Base-by-base conservation (phyloP, 2,888 invertebrate genomes). In the Syrista parreyssii region DNA sequence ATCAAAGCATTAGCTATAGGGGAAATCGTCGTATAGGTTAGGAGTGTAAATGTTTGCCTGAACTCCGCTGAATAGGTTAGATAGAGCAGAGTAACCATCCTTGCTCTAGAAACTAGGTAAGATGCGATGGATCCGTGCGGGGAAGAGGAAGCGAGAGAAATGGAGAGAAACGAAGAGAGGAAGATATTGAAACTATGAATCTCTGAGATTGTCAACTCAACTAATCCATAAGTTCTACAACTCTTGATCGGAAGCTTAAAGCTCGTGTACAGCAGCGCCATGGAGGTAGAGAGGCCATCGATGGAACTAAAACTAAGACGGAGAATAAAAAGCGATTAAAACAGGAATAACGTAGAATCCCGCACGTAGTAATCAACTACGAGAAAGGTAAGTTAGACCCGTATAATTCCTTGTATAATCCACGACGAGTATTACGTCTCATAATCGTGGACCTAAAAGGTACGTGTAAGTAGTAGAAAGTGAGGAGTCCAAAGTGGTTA, bases 31-130 rank as follows among this genome's bases (percentile, higher is more conserved):
- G 74, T 82, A 78, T 79, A 83, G 80, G 86, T 80, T 82, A 76
- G 83, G 79, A 81, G 80, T 78, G 83, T 77, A 86, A 87, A 87
- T 84, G 83, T 86, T 87, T 86, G 83, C 78, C 75, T 55, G 23
- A 55, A 55, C 55, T 23, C 6, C 1, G 15, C 9, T 23, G 55
- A 55, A 55, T 55, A 15, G 55, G 55, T 55, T 55, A 55, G 55
- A 55, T 55, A 23, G 55, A 55, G 55, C 55, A 55, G 23, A 55
- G 55, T 55, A 15, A 55, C 55, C 55, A 15, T 2, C 55, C 23
- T 55, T 55, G 23, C 55, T 23, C 55, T 0, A 55, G 55, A 55
- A 23, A 55, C 55, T 55, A 23, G 23, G 55, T 55, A 55, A 55
- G 55, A 55, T 15, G 23, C 55, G 9, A 55, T 23, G 55, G 55